phyloP scores from a whole-genome alignment of 2,888 invertebrate genomes.

The Lydus trimaculatus region DNA sequence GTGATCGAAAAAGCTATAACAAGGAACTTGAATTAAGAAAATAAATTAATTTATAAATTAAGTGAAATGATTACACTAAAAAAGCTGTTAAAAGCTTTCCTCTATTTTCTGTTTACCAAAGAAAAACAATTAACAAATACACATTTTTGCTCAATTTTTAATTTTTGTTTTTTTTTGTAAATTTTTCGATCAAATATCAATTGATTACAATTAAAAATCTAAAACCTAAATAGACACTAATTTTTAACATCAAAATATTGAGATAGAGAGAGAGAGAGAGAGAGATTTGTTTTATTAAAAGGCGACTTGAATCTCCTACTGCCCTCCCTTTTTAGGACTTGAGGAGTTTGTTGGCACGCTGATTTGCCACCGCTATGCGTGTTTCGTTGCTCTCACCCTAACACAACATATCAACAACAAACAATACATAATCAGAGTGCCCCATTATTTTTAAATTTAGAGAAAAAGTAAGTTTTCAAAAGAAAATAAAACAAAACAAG shows the following conservation, averaged over 20 bases:
- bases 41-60: not conserved
- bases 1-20: not conserved
- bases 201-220: constrained; percentile 4
- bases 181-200: not conserved
- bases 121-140: no score
- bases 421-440: constrained; percentile 51
- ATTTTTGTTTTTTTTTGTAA: not conserved
- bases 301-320: constrained; percentile 51
- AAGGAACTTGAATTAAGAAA: not conserved
- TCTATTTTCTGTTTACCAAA: not conserved
- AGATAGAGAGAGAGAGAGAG: no score
- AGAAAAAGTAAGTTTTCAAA: not conserved
- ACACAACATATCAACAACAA: constrained; percentile 51
- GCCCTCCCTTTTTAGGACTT: constrained; percentile 71
- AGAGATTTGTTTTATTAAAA: constrained; percentile 51
- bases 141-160: not conserved
- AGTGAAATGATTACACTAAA: not conserved
- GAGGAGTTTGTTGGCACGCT: constrained; percentile 95
- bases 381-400: constrained; percentile 94
- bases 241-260: constrained; percentile 56
- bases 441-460: constrained; percentile 31
- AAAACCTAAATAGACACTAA: constrained; percentile 6
- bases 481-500: not conserved
- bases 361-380: constrained; percentile 96
- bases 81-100: not conserved